Evolutionary conservation across 2,888 invertebrate species (phyloP).

Genomic region (Euclidia mi): DNA sequence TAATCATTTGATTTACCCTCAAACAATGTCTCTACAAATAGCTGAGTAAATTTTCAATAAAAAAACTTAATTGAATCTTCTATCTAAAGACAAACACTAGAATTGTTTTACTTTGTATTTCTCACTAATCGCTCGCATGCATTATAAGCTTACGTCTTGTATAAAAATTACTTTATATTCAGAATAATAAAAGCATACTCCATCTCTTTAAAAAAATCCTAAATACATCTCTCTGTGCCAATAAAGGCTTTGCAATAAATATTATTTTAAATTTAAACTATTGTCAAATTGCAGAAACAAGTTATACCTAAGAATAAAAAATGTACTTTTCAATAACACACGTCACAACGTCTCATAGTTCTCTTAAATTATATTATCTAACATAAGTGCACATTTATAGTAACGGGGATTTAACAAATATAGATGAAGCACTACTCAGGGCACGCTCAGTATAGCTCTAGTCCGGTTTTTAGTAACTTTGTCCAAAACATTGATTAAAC

Average conservation of each 20-base stretch:
- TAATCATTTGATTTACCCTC: constrained; percentile 21
- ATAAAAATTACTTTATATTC: constrained; percentile 54
- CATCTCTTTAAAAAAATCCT: constrained; percentile 43
- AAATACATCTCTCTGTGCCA: constrained; percentile 49
- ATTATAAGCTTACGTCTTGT: constrained; percentile 54
- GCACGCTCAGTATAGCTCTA: constrained; percentile 15
- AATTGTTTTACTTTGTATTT: constrained; percentile 44
- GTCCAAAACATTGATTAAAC: constrained; percentile 37
- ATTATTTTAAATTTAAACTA: constrained; percentile 62
- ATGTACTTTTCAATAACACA: constrained; percentile 55
- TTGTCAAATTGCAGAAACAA: constrained; percentile 68
- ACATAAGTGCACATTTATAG: constrained; percentile 56
- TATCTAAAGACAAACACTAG: constrained; percentile 59
- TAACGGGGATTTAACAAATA: constrained; percentile 43
- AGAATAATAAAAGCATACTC: constrained; percentile 49
- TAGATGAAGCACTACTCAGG: constrained; percentile 25
- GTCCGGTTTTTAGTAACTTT: constrained; percentile 43
- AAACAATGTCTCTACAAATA: constrained; percentile 40
- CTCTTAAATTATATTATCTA: constrained; percentile 51
- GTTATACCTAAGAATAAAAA: constrained; percentile 52
- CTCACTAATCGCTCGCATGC: constrained; percentile 57
- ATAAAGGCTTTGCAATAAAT: constrained; percentile 53
- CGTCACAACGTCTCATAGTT: constrained; percentile 61
- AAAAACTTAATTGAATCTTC: constrained; percentile 49
- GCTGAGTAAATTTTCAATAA: constrained; percentile 39